These are phyloP conservation scores for Galerucella pusilla DNA, from an alignment of 2,888 invertebrate genomes.

Conservation along the genomic window DNA sequence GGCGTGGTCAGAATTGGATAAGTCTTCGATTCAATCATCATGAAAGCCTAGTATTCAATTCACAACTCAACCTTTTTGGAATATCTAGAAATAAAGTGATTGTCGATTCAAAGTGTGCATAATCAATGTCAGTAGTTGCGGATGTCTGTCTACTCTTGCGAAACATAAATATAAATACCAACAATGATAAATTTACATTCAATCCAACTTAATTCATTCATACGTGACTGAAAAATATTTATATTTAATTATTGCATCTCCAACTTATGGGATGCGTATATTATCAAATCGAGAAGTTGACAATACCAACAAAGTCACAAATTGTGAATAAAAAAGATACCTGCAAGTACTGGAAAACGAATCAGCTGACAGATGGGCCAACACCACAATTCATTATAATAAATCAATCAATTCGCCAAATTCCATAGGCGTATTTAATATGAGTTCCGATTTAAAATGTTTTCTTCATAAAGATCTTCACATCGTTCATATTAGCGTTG, in stretches of 20 bases:
- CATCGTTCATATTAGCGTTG: too few relatives aligned
- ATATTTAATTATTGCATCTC: neutral
- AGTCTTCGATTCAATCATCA: too few relatives aligned
- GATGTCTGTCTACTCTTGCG: conserved; percentile 21
- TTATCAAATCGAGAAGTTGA: neutral
- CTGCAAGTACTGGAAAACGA: too few relatives aligned
- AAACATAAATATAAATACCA: conserved; percentile 7
- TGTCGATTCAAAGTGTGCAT: conserved; percentile 6
- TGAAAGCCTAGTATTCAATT: neutral
- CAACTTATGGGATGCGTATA: neutral
- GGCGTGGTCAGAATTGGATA: too few relatives aligned
- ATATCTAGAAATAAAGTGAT: conserved; percentile 12
- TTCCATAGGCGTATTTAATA: too few relatives aligned
- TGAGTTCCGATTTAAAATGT: too few relatives aligned
- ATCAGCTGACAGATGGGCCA: too few relatives aligned
- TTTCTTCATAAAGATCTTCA: too few relatives aligned
- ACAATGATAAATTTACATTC: conserved; percentile 15
- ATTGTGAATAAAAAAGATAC: neutral
- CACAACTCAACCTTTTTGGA: neutral
- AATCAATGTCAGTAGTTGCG: conserved; percentile 11
- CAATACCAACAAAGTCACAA: neutral
- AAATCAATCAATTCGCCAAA: too few relatives aligned
- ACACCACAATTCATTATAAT: too few relatives aligned
- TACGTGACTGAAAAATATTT: conserved; percentile 6
- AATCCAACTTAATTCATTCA: conserved; percentile 8